Percentiles rank a stretch among this genome's conserved stretches.
Conservation (phyloP, 2,888 invertebrate genomes). For the Auanema freiburgensis region DNA sequence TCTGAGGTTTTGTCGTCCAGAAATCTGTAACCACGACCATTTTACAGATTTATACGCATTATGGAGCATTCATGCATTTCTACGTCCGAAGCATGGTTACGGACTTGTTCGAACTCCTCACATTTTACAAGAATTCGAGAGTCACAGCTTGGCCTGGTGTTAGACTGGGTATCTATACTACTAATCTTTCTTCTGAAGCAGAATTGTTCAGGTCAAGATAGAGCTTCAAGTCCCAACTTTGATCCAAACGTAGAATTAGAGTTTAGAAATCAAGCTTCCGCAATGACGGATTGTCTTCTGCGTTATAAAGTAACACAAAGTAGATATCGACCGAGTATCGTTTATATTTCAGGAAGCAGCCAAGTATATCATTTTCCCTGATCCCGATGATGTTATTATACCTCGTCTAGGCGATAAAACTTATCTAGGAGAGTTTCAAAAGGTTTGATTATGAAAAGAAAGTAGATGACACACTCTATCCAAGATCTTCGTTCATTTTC, state of each 20-base stretch:
- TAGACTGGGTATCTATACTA: conserved; percentile 26
- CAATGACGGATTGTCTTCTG: conserved; percentile 58
- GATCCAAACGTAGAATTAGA: conserved; percentile 57
- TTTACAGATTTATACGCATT: conserved; percentile 52
- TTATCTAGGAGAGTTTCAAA: conserved; percentile 49
- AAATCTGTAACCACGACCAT: background rate
- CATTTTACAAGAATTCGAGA: conserved; percentile 30
- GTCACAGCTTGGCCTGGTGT: conserved; percentile 50
- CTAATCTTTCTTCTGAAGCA: background rate
- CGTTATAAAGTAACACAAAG: conserved; percentile 43
- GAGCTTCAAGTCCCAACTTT: conserved; percentile 34
- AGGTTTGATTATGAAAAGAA: conserved; percentile 13
- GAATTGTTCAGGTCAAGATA: conserved; percentile 9
- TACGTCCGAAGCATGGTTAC: conserved; percentile 58
- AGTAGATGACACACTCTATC: background rate
- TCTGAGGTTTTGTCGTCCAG: conserved; percentile 23
- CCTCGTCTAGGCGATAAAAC: conserved; percentile 38
- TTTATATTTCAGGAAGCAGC: conserved; percentile 43
- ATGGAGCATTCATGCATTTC: conserved; percentile 55
- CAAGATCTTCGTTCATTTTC: conserved; percentile 35
- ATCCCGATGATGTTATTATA: conserved; percentile 52
- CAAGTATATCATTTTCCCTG: conserved; percentile 47
- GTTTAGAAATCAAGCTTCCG: conserved; percentile 57
- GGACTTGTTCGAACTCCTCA: conserved; percentile 42
- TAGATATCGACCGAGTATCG: background rate